phyloP scores from a whole-genome alignment of 2,797 vertebrate genomes.

The Urocyon cinereoargenteus region DNA sequence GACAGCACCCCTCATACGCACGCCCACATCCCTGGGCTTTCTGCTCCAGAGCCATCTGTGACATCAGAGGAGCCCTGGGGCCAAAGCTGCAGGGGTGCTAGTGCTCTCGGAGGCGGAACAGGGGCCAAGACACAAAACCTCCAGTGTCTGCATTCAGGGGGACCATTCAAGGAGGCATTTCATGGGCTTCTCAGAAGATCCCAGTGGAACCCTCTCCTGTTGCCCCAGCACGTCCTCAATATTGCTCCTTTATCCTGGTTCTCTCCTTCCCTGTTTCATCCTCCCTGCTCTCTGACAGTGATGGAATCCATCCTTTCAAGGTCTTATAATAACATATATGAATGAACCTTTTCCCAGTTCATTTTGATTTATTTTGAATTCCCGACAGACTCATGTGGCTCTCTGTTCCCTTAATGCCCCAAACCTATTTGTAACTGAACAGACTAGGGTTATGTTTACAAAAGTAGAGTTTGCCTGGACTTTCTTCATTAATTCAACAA shows the following conservation, averaged over 20 bases:
- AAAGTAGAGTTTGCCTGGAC: background rate
- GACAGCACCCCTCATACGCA: accelerated
- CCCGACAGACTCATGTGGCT: background rate
- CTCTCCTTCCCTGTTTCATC: background rate
- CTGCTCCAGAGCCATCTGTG: background rate
- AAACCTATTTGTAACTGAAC: background rate
- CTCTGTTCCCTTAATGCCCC: background rate
- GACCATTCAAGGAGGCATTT: background rate
- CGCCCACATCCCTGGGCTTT: background rate
- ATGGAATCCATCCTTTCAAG: background rate
- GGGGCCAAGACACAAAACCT: background rate
- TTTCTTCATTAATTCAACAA: background rate
- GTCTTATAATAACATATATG: background rate
- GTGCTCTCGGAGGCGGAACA: too few species aligned
- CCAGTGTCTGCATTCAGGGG: too few species aligned
- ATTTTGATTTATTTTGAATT: background rate
- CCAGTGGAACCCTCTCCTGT: background rate
- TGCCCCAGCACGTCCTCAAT: background rate
- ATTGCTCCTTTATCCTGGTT: background rate
- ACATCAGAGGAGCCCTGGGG: background rate
- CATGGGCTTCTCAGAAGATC: background rate
- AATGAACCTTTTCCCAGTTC: background rate
- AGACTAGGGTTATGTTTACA: background rate
- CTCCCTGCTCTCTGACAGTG: background rate
- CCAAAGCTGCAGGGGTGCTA: background rate